Base-by-base conservation (phyloP, 2,888 invertebrate species). In the Glyphotaelius pellucidus region DNA sequence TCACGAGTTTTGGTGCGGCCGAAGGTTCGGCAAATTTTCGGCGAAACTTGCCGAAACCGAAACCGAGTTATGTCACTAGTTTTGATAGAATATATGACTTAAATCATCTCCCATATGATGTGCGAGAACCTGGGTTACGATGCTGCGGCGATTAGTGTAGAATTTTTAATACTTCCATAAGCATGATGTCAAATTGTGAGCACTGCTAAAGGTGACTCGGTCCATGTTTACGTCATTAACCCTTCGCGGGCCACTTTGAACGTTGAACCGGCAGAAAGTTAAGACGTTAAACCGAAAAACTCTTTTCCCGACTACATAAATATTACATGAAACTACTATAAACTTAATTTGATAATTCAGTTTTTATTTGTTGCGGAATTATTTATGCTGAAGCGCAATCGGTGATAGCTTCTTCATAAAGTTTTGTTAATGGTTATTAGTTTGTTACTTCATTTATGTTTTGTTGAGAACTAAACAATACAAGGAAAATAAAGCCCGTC, bases 101-200 rank as follows among this genome's bases (percentile, higher is more conserved):
- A n/a, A 67, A 67, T n/a, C 25, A 31, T 83, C 35, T 83, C 35
- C 35, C 83, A 19, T 19, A 35, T n/a, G 9, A 9, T 67, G 67
- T n/a, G n/a, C 25, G 14, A 83, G 32, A 15, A 35, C 38, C 38
- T 14, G 11, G n/a, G 38, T 85, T 14, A 25, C 1, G 42, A 47
- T 86, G 42, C 38, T 15, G 30, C n/a, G 47, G 86, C 30, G 42
- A 42, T 30, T 42, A 86, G n/a, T 42, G 42, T n/a, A 42, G 86
- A 86, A 86, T 42, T 47, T 38, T 86, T 86, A 86, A 86, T 86
- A 86, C 42, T 38, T 42, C 42, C 38, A 86, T 86, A 47, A 42
- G 47, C 42, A 12, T n/a, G 14, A 86, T 47, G 38, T 25, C n/a
- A n/a, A 11, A 38, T 42, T 11, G 85, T 85, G 38, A 32, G 42